Conservation (phyloP, 2,888 invertebrate species). For the Diarsia rubi region DNA sequence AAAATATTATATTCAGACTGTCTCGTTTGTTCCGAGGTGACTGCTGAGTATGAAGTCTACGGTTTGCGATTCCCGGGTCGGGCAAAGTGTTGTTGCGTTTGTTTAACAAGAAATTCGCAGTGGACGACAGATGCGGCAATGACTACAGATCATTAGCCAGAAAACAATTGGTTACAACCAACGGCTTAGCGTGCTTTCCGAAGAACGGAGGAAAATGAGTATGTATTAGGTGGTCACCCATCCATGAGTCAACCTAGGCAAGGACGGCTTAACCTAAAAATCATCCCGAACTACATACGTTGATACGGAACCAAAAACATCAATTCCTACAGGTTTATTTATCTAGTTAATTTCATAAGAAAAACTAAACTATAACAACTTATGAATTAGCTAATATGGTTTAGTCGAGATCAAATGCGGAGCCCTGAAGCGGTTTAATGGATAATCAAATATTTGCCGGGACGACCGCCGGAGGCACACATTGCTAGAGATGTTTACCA, state of each 20-base stretch:
- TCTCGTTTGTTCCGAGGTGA: too few species aligned
- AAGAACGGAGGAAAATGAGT: too few species aligned
- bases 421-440: constrained; percentile 53
- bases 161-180: too few species aligned
- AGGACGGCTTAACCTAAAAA: not conserved
- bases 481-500: constrained; percentile 56
- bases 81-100: too few species aligned
- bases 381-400: constrained; percentile 68
- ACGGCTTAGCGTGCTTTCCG: too few species aligned
- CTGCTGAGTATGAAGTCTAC: too few species aligned
- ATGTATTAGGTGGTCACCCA: not conserved
- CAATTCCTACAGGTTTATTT: constrained; percentile 17
- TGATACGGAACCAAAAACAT: not conserved
- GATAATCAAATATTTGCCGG: constrained; percentile 73
- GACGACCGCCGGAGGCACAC: constrained; percentile 64
- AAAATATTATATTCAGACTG: not conserved
- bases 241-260: not conserved
- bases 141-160: too few species aligned
- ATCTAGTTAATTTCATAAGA: constrained; percentile 50
- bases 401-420: constrained; percentile 65
- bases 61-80: too few species aligned
- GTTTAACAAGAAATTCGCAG: too few species aligned
- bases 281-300: not conserved
- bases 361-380: constrained; percentile 61
- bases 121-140: too few species aligned